Evolutionary conservation across 2,888 invertebrate species (phyloP), one percentile per base, ranked within the genome.

Genomic region (Gastracanthus pulcherrimus): DNA sequence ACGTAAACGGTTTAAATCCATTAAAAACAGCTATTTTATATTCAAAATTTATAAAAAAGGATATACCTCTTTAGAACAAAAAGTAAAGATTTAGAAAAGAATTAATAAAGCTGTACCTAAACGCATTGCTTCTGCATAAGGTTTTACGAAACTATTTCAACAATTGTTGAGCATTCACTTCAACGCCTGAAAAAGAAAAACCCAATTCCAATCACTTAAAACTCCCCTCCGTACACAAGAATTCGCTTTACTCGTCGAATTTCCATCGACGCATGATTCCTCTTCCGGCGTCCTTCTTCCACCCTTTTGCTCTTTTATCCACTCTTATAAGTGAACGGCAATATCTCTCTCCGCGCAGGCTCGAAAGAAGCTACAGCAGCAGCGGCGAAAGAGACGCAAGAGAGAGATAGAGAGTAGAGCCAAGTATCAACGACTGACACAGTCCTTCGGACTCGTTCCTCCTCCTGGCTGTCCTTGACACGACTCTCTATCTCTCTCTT

Each of bases 391-490:
- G 76, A 69, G 70, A 80, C 64, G 76, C 76, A 74, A 58, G 31
- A 72, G 41, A 41, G 26, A 86, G 80, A 80, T 19, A 48, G 67
- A 41, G 64, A 67, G 67, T 26, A 34, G n/a, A n/a, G n/a, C n/a
- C 16, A n/a, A 84, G 83, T 78, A 83, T 85, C 85, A 85, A 85
- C 85, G 86, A 84, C 85, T 86, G 86, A 86, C 86, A 86, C 86
- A 86, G 86, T 86, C 85, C 87, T 86, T 87, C 86, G 86, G 85
- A 86, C 87, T 87, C 86, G 84, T 84, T 87, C 85, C 80, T 82
- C 83, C 75, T 78, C 55, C 79, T 67, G 85, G 89, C 81, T 89
- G 89, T 89, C 89, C 90, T 90, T 90, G 90, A 90, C 89, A 90
- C 87, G 86, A 84, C 87, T 87, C 82, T 72, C 77, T 75, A 69